phyloP scores from a whole-genome alignment of 2,797 vertebrate genomes.

The Nannoperca australis region DNA sequence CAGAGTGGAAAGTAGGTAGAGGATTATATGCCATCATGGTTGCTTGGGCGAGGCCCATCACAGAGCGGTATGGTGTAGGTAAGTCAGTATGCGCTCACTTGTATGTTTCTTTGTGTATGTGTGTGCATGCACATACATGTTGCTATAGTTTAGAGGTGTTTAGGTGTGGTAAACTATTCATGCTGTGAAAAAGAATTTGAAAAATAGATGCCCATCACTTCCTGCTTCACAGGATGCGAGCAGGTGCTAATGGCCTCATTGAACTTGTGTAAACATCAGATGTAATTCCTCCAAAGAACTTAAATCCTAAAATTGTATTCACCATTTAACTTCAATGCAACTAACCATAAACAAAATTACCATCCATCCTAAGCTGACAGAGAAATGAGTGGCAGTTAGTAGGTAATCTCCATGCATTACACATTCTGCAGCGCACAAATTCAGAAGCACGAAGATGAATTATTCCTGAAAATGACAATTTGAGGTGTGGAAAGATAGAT shows the following conservation, averaged over 20 bases:
- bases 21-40: constrained; percentile 70
- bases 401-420: constrained; percentile 2
- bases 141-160: not conserved
- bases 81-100: constrained; percentile 52
- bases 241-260: constrained; percentile 63
- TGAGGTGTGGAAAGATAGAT: not conserved
- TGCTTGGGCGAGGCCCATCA: constrained; percentile 79
- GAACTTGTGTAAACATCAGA: constrained; percentile 15
- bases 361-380: constrained; percentile 6
- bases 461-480: constrained; percentile 3
- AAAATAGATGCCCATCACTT: constrained; percentile 50
- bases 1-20: constrained; percentile 6
- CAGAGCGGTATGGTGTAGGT: constrained; percentile 84
- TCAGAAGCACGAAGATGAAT: not conserved
- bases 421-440: constrained; percentile 21
- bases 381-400: constrained; percentile 8
- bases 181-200: constrained; percentile 1
- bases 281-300: not conserved
- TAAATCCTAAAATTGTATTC: constrained; percentile 13
- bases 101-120: constrained; percentile 6
- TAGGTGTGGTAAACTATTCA: not conserved
- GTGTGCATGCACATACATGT: constrained; percentile 9
- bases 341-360: constrained; percentile 8
- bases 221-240: constrained; percentile 78
- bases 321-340: not conserved